Conservation (phyloP, 2,888 invertebrate species). For the Acanthosepion pharaonis region DNA sequence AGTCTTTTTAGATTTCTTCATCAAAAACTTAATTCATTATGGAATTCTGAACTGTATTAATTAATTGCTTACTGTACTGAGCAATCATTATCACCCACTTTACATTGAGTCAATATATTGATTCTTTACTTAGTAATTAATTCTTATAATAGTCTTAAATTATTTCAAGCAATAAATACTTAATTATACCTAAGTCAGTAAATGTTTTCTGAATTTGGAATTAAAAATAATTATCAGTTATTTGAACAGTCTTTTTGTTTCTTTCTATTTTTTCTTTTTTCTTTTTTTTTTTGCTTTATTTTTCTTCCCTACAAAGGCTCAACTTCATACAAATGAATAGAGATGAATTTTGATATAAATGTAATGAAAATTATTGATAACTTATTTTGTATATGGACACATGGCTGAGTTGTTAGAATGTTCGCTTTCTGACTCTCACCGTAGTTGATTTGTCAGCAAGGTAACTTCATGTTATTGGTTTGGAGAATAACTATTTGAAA, state of each 20-base stretch:
- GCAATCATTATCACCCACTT: not conserved
- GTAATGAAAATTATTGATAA: too few species aligned
- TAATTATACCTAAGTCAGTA: conserved; percentile 6
- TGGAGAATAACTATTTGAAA: too few species aligned
- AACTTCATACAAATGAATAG: too few species aligned
- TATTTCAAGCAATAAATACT: not conserved
- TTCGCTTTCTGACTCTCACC: too few species aligned
- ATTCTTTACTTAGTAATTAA: not conserved
- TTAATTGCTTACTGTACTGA: conserved; percentile 16
- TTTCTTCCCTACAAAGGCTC: too few species aligned
- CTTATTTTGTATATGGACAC: too few species aligned
- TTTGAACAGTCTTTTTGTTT: not conserved
- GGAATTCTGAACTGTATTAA: not conserved
- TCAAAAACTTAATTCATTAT: not conserved
- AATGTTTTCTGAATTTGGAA: conserved; percentile 16
- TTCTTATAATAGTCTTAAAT: conserved; percentile 6
- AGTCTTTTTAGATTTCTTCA: not conserved
- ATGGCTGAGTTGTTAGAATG: too few species aligned
- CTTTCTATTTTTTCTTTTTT: not conserved
- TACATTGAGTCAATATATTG: not conserved
- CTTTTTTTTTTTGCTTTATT: not conserved
- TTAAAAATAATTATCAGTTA: not conserved
- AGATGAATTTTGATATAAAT: too few species aligned
- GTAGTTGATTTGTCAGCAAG: too few species aligned
- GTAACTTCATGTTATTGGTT: too few species aligned